These are phyloP conservation scores for Enteromius anoplus DNA, from an alignment of 2,797 vertebrate species.

Conservation along the genomic window DNA sequence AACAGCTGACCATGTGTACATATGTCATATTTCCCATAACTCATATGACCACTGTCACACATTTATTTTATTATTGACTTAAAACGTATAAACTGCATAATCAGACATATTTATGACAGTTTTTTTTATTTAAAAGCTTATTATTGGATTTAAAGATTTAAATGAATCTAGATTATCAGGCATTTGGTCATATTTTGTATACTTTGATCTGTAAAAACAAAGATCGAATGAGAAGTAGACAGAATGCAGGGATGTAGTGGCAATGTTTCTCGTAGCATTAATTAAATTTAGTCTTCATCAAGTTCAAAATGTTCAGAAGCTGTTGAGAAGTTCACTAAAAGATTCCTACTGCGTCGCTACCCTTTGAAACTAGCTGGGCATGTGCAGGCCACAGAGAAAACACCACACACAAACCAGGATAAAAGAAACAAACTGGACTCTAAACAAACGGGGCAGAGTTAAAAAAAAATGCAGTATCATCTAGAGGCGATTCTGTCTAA, in stretches of 20 bases:
- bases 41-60: neutral
- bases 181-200: neutral
- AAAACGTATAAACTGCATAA: neutral
- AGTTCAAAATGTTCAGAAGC: conserved; percentile 69
- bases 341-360: conserved; percentile 77
- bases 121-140: neutral
- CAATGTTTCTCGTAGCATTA: neutral
- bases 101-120: neutral
- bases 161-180: neutral
- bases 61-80: neutral
- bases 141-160: too few relatives aligned
- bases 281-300: conserved; percentile 12
- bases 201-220: neutral
- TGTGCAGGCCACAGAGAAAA: conserved; percentile 71
- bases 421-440: conserved; percentile 82
- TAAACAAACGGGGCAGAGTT: conserved; percentile 76
- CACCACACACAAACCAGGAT: conserved; percentile 63
- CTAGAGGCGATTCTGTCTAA: conserved; percentile 75
- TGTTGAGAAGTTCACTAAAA: conserved; percentile 72
- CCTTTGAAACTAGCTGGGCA: conserved; percentile 79
- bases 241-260: neutral
- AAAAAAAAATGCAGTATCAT: conserved; percentile 74
- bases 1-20: neutral
- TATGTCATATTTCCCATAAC: neutral
- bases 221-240: neutral